Conservation (phyloP, 2,113 vertebrate species). For the Callipepla squamata region DNA sequence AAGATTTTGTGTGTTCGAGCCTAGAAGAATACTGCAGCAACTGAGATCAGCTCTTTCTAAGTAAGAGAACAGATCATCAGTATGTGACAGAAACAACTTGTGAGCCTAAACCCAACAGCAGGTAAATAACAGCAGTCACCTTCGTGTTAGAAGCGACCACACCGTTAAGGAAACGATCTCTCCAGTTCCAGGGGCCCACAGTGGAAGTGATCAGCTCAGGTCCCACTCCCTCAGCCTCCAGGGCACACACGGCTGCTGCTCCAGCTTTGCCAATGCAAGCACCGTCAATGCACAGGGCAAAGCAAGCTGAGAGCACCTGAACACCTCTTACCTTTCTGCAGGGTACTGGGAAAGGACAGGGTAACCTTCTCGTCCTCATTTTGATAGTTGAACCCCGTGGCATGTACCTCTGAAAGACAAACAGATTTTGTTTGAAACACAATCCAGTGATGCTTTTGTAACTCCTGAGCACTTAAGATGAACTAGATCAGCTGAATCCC, state of each 20-base stretch:
- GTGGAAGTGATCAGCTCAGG: neutral
- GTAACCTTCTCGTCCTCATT: constrained; percentile 99
- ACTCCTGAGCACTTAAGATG: neutral
- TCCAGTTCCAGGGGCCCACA: neutral
- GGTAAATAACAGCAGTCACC: neutral
- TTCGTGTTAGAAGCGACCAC: neutral
- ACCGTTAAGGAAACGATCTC: too few species aligned
- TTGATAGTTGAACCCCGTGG: constrained; percentile 98
- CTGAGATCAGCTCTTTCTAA: neutral
- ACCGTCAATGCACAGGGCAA: fast-evolving
- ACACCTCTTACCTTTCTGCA: constrained; percentile 87
- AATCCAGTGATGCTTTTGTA: neutral
- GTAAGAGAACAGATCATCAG: neutral
- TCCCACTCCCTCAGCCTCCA: neutral
- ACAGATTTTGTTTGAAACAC: neutral
- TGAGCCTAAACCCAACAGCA: neutral
- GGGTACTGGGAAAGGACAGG: constrained; percentile 93
- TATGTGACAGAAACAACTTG: neutral
- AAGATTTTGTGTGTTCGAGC: fast-evolving
- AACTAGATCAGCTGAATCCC: neutral
- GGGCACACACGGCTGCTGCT: neutral
- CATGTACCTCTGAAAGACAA: constrained; percentile 89
- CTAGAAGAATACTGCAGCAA: neutral
- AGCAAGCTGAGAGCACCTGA: neutral
- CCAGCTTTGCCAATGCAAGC: neutral